Conservation (phyloP, 2,888 invertebrate genomes). For the Polydrusus pterygomalis region DNA sequence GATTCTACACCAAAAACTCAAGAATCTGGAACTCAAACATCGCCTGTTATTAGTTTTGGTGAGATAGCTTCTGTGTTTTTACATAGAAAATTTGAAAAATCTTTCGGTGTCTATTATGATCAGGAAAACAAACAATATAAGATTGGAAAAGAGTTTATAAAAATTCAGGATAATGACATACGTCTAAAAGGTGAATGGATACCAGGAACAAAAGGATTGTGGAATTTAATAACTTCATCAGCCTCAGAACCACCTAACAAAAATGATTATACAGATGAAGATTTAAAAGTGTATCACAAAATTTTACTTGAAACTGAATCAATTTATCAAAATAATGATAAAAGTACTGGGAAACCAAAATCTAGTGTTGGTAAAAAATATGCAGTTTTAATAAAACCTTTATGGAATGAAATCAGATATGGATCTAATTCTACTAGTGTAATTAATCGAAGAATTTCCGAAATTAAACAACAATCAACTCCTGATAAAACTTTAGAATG, state of each 20-base stretch:
- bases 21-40: constrained; percentile 1
- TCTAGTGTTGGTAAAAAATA: not conserved
- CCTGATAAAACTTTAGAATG: not conserved
- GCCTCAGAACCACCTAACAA: too few relatives aligned
- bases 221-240: too few relatives aligned
- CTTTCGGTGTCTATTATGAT: not conserved
- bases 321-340: not conserved
- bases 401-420: not conserved
- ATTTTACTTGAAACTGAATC: too few relatives aligned
- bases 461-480: not conserved
- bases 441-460: not conserved
- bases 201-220: not conserved
- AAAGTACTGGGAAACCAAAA: not conserved
- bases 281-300: too few relatives aligned
- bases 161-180: constrained; percentile 1
- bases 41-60: not conserved
- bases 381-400: not conserved
- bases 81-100: not conserved
- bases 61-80: not conserved
- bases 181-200: not conserved
- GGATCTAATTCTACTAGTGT: too few relatives aligned
- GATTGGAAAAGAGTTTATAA: not conserved
- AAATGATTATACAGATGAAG: too few relatives aligned
- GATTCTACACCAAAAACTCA: not conserved
- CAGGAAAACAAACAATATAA: not conserved